A percentile compares a stretch with the other conserved stretches of the same genome.
Conservation (phyloP, 2,888 invertebrate species). For the Suillia variegata region DNA sequence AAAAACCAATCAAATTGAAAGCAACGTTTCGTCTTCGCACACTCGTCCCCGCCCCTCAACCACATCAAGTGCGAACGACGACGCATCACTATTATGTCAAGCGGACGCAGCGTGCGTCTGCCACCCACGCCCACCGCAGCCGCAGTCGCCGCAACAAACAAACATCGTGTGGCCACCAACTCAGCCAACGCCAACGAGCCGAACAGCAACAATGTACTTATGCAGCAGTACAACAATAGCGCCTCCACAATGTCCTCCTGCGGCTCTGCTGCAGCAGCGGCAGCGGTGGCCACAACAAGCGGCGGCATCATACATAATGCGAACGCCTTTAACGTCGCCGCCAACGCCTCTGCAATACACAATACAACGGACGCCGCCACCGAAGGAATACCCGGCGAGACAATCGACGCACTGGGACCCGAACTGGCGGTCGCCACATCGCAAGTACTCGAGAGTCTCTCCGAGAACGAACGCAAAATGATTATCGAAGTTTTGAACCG, state of each 20-base stretch:
- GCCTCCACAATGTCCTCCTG: slow-evolving; percentile 21
- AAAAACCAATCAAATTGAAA: too few relatives aligned
- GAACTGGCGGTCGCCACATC: slow-evolving; percentile 57
- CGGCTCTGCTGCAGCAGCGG: slow-evolving; percentile 16
- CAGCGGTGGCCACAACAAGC: slow-evolving; percentile 10
- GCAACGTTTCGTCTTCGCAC: too few relatives aligned
- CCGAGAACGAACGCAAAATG: slow-evolving; percentile 63
- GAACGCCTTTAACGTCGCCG: too few relatives aligned
- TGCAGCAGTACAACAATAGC: slow-evolving; percentile 38
- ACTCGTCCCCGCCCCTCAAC: too few relatives aligned
- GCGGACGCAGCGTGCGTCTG: slow-evolving; percentile 59
- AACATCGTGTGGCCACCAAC: slow-evolving; percentile 34
- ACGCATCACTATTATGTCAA: slow-evolving; percentile 48
- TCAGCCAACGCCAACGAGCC: slow-evolving; percentile 37
- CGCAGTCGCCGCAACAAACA: slow-evolving; percentile 41
- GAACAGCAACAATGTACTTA: slow-evolving; percentile 48
- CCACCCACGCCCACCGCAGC: slow-evolving; percentile 55
- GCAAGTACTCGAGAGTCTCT: slow-evolving; percentile 57
- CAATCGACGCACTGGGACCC: slow-evolving; percentile 54
- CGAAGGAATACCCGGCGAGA: slow-evolving; percentile 48
- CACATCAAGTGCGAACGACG: too few relatives aligned
- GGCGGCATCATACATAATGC: too few relatives aligned
- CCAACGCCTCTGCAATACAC: too few relatives aligned
- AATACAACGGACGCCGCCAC: slow-evolving; percentile 38
- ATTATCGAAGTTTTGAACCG: slow-evolving; percentile 65